Evolutionary conservation across 2,113 vertebrate genomes (phyloP), one percentile per base, ranked within the genome.

Genomic region (Gambusia holbrooki): DNA sequence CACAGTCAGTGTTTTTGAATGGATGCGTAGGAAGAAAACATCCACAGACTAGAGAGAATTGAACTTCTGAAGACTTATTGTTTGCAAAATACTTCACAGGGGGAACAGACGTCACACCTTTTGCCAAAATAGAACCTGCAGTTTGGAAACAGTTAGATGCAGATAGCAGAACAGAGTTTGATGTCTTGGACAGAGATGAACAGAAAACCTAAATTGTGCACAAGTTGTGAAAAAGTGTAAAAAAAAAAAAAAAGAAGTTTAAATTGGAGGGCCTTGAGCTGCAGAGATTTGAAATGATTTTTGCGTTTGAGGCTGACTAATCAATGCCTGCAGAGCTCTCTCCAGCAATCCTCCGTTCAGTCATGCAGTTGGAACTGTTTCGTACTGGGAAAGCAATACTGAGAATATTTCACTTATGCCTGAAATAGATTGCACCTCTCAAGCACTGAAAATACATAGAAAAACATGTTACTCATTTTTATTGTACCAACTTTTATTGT

Each of bases 321-420:
- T 83, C 77, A 74, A 63, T 80, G 33, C 19, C 69, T 63, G 25
- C 66, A 45, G 45, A n/a, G 58, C 42, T 73, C 77, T 79, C 33
- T 71, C 61, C 64, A 63, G 12, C 74, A 60, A 7, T 60, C 65
- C 48, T 40, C 63, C 76, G 62, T 77, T 42, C 66, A 13, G 37
- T 63, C n/a, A 60, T 33, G 66, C 77, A 85, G 87, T 84, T 85
- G 62, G 54, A 72, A 72, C 68, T 82, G 62, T 72, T 37, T 85
- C 73, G 70, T 78, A 77, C 80, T 73, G 83, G 69, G 76, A 77
- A 82, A 74, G 78, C 70, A 37, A 71, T 66, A 40, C 72, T 1
- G 12, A n/a, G 58, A 62, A 40, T 64, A 58, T 74, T 84, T 71
- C 42, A 66, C 60, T 66, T 69, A 29, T 71, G 45, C 79, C 33